Evolutionary conservation across 2,797 vertebrate species (phyloP), one percentile per base, ranked within the genome.

Genomic region (Hydrocynus forskahlii): DNA sequence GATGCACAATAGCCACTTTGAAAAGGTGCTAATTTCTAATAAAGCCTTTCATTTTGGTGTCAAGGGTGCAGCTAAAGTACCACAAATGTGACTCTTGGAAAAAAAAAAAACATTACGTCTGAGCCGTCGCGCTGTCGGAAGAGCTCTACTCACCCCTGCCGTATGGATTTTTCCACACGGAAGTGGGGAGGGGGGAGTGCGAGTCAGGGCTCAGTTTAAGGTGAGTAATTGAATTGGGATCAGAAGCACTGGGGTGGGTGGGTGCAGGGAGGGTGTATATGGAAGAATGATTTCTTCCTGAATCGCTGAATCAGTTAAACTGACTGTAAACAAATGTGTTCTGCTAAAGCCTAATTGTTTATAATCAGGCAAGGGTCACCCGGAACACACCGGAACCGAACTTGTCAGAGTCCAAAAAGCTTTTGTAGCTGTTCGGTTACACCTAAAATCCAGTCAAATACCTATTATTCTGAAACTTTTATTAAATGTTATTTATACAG

Each of bases 241-340:
- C 50, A 29, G 29, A 48, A 64, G 57, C 40, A 17, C 59, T 63
- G 57, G 25, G 38, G n/a, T 2, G 21, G n/a, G 55, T 12, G 40
- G 43, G 16, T 3, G 60, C 4, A 62, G 29, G 14, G 48, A 4
- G 38, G 66, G 52, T 38, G 55, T 50, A 50, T 13, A 40, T 62
- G n/a, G n/a, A n/a, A n/a, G n/a, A 71, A 79, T 23, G 77, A 62
- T 79, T 78, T 79, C 67, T n/a, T 25, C n/a, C 40, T 5, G 67
- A 60, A 60, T 48, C 17, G 55, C 76, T 70, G 76, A 78, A 70
- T 78, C 67, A 70, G 76, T 48, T 5, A 35, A 78, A 69, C 7
- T 7, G 8, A 67, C 64, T 57, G 76, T 59, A 70, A 78, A 69
- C 76, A 69, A 23, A 69, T 9, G 54, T 12, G 13, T 63, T 63